Percentiles rank a stretch among this genome's conserved stretches.
Conservation (phyloP, 2,888 invertebrate species). For the Villa cingulata region DNA sequence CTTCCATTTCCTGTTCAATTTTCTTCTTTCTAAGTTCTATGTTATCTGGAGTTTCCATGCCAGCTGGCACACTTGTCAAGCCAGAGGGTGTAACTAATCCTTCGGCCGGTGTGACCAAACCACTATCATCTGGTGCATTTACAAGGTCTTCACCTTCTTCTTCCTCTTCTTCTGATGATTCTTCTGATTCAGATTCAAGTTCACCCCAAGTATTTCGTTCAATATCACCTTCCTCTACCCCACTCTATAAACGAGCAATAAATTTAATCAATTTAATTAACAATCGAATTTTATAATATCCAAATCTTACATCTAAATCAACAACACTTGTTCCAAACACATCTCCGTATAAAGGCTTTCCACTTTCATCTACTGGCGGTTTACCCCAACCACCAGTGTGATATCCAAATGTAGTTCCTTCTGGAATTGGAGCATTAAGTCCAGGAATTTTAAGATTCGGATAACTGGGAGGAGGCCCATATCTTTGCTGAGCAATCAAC, state of each 20-base stretch:
- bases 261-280: slow-evolving; percentile 5
- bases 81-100: slow-evolving; percentile 92
- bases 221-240: slow-evolving; percentile 70
- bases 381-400: slow-evolving; percentile 99
- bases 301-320: slow-evolving; percentile 51
- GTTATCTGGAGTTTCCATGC: slow-evolving; percentile 96
- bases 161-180: slow-evolving; percentile 50
- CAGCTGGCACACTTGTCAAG: slow-evolving; percentile 77
- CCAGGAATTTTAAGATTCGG: slow-evolving; percentile 97
- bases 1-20: slow-evolving; percentile 91
- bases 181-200: slow-evolving; percentile 69
- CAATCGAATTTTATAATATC: background rate
- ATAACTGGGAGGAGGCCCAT: slow-evolving; percentile 98
- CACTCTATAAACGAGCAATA: slow-evolving; percentile 35
- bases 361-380: slow-evolving; percentile 96
- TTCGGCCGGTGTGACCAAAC: slow-evolving; percentile 85
- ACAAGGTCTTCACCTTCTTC: slow-evolving; percentile 47
- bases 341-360: slow-evolving; percentile 95
- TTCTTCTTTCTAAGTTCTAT: slow-evolving; percentile 96
- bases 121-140: slow-evolving; percentile 54
- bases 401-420: slow-evolving; percentile 94
- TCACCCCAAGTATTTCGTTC: slow-evolving; percentile 96
- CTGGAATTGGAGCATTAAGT: slow-evolving; percentile 95
- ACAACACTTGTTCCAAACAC: slow-evolving; percentile 81
- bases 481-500: slow-evolving; percentile 56